These are phyloP conservation scores for Ctenopoma multispine DNA, from an alignment of 2,797 vertebrate species.

Conservation along the genomic window DNA sequence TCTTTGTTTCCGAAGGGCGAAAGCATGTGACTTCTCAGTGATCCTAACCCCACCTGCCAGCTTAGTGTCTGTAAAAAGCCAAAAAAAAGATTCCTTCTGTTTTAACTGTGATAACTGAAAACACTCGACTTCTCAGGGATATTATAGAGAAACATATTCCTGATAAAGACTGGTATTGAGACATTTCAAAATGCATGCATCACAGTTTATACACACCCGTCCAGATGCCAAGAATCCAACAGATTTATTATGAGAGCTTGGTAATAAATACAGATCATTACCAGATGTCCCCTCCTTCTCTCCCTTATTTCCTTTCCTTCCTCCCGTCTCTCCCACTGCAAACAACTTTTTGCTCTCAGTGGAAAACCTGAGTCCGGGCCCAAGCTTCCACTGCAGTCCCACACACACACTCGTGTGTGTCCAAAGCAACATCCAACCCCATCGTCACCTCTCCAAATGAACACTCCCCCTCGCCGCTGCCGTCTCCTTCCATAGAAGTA, in stretches of 20 bases:
- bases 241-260: slow-evolving; percentile 73
- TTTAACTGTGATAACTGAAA: slow-evolving; percentile 3
- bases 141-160: slow-evolving; percentile 33
- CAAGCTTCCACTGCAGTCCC: slow-evolving; percentile 46
- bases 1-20: not conserved
- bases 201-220: slow-evolving; percentile 4
- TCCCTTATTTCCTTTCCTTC: slow-evolving; percentile 19
- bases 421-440: slow-evolving; percentile 61
- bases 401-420: slow-evolving; percentile 17
- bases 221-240: slow-evolving; percentile 54
- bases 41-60: slow-evolving; percentile 21
- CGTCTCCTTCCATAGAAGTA: slow-evolving; percentile 16
- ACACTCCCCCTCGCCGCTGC: slow-evolving; percentile 14
- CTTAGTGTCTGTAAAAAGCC: slow-evolving; percentile 3
- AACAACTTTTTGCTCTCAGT: slow-evolving; percentile 63
- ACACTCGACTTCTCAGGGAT: slow-evolving; percentile 5
- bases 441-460: slow-evolving; percentile 59
- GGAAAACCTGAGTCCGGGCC: slow-evolving; percentile 78
- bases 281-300: slow-evolving; percentile 69
- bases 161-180: slow-evolving; percentile 32
- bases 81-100: not conserved
- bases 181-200: slow-evolving; percentile 44
- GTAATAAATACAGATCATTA: slow-evolving; percentile 76
- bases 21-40: slow-evolving; percentile 11
- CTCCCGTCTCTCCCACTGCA: slow-evolving; percentile 1